A percentile compares a stretch with the other conserved stretches of the same genome.
These are phyloP conservation scores for Spilogale gracilis DNA, from an alignment of 2,113 vertebrate species.

Conservation along the genomic window DNA sequence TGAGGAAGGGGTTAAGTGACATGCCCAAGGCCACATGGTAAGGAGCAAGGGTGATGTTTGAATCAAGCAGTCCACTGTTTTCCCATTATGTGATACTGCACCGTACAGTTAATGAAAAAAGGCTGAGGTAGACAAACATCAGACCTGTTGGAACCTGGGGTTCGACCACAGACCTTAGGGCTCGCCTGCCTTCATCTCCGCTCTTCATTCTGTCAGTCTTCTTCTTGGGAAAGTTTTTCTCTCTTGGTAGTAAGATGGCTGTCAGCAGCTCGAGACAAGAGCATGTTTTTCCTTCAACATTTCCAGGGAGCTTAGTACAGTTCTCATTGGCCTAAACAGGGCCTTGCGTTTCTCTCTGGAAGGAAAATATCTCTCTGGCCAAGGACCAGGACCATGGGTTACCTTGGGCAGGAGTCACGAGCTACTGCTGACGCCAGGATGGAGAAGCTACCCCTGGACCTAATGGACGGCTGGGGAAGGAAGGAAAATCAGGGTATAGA, in stretches of 20 bases:
- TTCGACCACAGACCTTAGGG: not conserved
- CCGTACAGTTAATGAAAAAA: not conserved
- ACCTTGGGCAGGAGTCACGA: not conserved
- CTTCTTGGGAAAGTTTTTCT: not conserved
- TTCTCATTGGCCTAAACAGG: not conserved
- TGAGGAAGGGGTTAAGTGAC: not conserved
- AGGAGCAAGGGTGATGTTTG: not conserved
- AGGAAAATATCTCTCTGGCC: not conserved
- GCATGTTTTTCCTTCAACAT: not conserved
- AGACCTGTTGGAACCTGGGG: not conserved
- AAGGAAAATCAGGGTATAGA: not conserved
- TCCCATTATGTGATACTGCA: not conserved
- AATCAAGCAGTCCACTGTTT: not conserved
- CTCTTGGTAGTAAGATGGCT: not conserved
- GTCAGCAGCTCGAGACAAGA: not conserved
- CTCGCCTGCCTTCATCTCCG: not conserved
- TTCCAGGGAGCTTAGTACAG: not conserved
- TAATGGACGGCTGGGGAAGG: not conserved
- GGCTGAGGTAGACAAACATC: not conserved
- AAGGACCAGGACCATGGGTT: not conserved
- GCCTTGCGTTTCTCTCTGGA: not conserved
- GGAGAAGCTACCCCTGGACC: not conserved
- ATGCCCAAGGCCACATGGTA: not conserved
- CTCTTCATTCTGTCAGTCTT: not conserved
- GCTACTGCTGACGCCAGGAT: not conserved